These are phyloP conservation scores for Sinocyclocheilus rhinocerous DNA, from an alignment of 2,113 vertebrate genomes.

Conservation along the genomic window DNA sequence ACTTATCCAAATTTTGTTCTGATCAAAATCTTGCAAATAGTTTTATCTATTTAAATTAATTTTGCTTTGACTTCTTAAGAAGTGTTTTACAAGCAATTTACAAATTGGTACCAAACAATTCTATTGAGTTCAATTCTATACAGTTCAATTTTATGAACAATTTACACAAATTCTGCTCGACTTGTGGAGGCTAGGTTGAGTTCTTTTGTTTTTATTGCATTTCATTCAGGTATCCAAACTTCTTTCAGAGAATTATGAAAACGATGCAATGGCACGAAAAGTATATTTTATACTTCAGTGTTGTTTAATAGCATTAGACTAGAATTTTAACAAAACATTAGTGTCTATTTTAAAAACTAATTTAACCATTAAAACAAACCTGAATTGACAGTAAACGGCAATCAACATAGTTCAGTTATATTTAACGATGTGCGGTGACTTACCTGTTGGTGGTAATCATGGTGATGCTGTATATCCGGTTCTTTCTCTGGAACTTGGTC, in stretches of 20 bases:
- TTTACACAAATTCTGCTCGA: background rate
- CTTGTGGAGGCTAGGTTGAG: background rate
- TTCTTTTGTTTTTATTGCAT: background rate
- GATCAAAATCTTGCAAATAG: no score
- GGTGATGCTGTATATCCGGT: constrained; percentile 59
- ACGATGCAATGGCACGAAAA: no score
- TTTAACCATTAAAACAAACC: background rate
- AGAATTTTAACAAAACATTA: no score
- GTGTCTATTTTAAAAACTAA: background rate
- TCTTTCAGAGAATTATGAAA: background rate
- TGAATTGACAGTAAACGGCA: background rate
- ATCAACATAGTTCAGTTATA: no score
- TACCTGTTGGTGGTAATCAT: constrained; percentile 63
- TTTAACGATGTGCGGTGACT: background rate
- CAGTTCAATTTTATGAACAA: background rate
- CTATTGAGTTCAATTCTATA: no score
- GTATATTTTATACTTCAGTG: no score
- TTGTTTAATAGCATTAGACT: no score
- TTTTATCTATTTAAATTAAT: no score
- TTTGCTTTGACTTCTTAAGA: no score
- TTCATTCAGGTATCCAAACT: background rate
- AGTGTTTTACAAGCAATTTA: no score
- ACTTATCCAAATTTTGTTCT: no score
- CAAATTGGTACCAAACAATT: no score
- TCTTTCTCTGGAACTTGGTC: constrained; percentile 78